Percentiles rank a stretch among this genome's conserved stretches.
Conservation (phyloP, 2,113 vertebrate genomes). For the Sceloporus tristichus region DNA sequence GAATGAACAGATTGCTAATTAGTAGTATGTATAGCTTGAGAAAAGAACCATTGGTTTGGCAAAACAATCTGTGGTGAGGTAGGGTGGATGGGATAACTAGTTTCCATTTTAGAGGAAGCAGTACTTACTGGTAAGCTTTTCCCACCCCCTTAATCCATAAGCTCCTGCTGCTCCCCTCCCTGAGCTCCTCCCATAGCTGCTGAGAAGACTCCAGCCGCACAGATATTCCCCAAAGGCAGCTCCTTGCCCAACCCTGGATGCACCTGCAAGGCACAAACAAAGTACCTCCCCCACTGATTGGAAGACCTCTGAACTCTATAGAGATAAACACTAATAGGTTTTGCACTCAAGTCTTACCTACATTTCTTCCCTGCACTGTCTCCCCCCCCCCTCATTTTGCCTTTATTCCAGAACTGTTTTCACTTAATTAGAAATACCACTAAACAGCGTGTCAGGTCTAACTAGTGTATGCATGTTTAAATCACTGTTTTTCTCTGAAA, state of each 20-base stretch:
- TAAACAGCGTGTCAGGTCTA: neutral
- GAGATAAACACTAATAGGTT: neutral
- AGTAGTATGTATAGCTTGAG: conserved; percentile 45
- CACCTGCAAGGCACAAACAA: neutral
- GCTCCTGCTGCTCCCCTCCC: neutral
- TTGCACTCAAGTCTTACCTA: neutral
- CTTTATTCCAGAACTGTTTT: neutral
- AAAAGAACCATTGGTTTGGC: conserved; percentile 38
- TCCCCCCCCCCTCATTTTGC: neutral
- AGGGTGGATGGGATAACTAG: neutral
- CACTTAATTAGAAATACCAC: neutral
- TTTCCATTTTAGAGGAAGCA: neutral
- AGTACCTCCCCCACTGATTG: neutral
- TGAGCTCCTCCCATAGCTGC: neutral
- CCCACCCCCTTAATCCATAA: neutral
- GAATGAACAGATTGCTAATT: conserved; percentile 53
- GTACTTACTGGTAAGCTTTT: neutral
- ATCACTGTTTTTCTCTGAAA: neutral
- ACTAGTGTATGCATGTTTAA: neutral
- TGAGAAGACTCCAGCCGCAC: neutral
- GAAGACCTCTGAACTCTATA: neutral
- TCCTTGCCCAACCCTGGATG: neutral
- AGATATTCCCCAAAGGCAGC: neutral
- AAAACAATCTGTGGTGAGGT: conserved; percentile 37
- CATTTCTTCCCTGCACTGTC: neutral